Base-by-base conservation (phyloP, 2,888 invertebrate species). In the Drosophila falleni region DNA sequence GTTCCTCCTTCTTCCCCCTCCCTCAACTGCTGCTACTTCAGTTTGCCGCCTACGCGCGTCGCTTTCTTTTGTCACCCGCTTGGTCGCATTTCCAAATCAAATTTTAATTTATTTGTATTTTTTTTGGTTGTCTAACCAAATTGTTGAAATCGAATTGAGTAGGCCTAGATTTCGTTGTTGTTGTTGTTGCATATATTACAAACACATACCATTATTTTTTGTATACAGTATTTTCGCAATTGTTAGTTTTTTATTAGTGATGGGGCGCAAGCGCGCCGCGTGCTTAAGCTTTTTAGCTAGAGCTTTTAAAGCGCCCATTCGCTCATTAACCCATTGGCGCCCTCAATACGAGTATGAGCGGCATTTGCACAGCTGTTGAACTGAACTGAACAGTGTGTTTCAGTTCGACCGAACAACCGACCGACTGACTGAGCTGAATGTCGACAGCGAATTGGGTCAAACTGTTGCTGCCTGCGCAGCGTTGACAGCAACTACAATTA, bases 281-380 rank as follows among this genome's bases (percentile, higher is more conserved):
- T 51, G 39, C 46, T 47, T 37, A 2, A 47, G 59, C 54, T 72
- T 42, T 29, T 42, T 33, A 50, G 46, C 41, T 23, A 6, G 19
- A 47, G 59, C 42, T 50, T 60, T 41, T 49, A 60, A 19, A 41
- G 67, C 49, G 61, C 49, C 41, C 39, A 42, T 44, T 37, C 55
- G 41, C 65, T 62, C 53, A 65, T 66, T 77, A 65, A 72, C 64
- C 69, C 74, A 68, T 71, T 64, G 53, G 46, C 66, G 71, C 61
- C 68, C 73, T 62, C 47, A 65, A 70, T 74, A 26, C 23, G 29
- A 59, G 62, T 74, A 35, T 26, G 29, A 50, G 50, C 60, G 62
- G 51, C 78, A 69, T 74, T 75, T 77, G 80, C 89, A 85, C 85
- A 85, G 85, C 89, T 85, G 85, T 88, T 85, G 58, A 67, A 47